Evolutionary conservation across 2,888 invertebrate genomes (phyloP), one percentile per base, ranked within the genome.

Genomic region (Phlogophora meticulosa): DNA sequence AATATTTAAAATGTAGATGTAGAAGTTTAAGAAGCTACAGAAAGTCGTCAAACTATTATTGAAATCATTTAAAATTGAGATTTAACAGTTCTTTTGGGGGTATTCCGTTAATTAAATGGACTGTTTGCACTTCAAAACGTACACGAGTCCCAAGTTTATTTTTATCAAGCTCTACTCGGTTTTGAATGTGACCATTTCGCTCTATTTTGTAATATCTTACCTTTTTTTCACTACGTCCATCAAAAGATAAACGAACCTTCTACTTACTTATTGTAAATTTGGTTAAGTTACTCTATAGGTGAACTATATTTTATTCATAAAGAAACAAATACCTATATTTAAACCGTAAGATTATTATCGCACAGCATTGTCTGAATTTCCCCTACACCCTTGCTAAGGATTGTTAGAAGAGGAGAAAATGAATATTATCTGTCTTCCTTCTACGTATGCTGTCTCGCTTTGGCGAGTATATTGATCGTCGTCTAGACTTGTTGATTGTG

Each of bases 401-500:
- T 67, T 69, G 63, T 69, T 72, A 72, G 72, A 58, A 62, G 79
- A 84, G 78, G 80, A 81, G 84, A 84, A 87, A 79, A 83, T 78
- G 81, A 81, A 81, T 84, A 75, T 82, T 46, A 79, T 73, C 88
- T 83, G 79, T 90, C 92, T 85, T 86, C 65, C 75, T 93, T 87
- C 62, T 86, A 80, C 90, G 61, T 72, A 70, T 81, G 82, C 87
- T 78, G 76, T 90, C 92, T 88, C 90, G 87, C 88, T 92, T 86
- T 78, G 78, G 81, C 88, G 82, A 76, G 84, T 87, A 90, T 95
- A 95, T 95, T 95, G 95, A 95, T 95, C 94, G 95, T 83, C 83
- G 93, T 92, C 94, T 93, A 92, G 93, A 95, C 95, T 94, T 94
- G 95, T 94, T 94, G 94, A 95, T 94, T 91, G 87, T 88, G 71